A percentile compares a stretch with the other conserved stretches of the same genome.
These are phyloP conservation scores for Raphicerus campestris DNA, from an alignment of 2,113 vertebrate genomes.

Conservation along the genomic window DNA sequence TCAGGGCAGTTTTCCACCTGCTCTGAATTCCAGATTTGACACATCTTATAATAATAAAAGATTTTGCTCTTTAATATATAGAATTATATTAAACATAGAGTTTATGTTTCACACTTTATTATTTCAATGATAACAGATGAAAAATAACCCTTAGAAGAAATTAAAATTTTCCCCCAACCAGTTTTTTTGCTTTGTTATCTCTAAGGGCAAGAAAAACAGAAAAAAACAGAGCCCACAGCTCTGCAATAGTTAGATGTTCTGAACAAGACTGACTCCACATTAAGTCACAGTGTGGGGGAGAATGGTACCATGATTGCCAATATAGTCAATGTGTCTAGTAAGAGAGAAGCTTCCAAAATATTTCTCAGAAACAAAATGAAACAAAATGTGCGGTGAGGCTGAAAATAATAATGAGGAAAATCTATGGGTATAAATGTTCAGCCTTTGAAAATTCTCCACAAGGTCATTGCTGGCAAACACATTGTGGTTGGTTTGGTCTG, in stretches of 20 bases:
- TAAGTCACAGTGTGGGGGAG: background rate
- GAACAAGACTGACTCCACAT: background rate
- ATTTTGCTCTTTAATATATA: background rate
- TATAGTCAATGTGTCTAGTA: background rate
- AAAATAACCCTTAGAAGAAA: background rate
- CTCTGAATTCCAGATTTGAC: background rate
- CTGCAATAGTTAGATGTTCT: background rate
- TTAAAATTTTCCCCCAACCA: background rate
- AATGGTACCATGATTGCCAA: background rate
- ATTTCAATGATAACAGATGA: background rate
- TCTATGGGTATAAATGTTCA: slow-evolving; percentile 23
- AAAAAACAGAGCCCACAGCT: background rate
- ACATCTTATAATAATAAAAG: background rate
- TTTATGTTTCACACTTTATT: background rate
- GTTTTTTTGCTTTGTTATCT: background rate
- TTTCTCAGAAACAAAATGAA: slow-evolving; percentile 35
- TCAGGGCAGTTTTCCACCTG: background rate
- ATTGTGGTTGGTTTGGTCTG: background rate
- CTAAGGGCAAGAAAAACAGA: background rate
- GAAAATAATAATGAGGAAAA: slow-evolving; percentile 40
- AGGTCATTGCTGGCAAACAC: background rate
- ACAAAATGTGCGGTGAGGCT: slow-evolving; percentile 17
- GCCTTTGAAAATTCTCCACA: background rate
- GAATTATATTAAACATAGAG: background rate
- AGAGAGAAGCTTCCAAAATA: slow-evolving; percentile 30